Percentiles rank a stretch among this genome's conserved stretches.
Evolutionary conservation across 2,113 vertebrate genomes (phyloP).

Genomic region (Struthidea cinerea): DNA sequence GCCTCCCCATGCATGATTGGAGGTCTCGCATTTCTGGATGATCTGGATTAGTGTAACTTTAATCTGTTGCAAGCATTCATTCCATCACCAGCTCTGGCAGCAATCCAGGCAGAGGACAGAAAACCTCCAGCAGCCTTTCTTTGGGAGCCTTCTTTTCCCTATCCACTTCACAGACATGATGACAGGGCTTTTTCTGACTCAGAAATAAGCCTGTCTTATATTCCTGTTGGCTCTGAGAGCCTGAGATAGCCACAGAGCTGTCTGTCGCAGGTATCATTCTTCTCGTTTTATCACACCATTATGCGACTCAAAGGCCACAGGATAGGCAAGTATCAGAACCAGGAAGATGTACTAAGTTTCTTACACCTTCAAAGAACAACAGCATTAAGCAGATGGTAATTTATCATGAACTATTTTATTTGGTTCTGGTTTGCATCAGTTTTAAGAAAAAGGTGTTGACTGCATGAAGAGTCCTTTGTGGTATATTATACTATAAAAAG

Average conservation of each 20-base stretch:
- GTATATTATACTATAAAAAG: neutral
- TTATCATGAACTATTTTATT: neutral
- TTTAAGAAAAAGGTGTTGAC: neutral
- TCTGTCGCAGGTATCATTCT: neutral
- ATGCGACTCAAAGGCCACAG: neutral
- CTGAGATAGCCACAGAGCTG: neutral
- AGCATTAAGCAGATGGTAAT: neutral
- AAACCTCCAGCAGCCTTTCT: neutral
- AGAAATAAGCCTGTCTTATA: neutral
- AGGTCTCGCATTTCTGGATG: conserved; percentile 36
- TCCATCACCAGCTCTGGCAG: conserved; percentile 24
- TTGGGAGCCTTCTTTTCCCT: neutral
- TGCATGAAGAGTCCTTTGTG: neutral
- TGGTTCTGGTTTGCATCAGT: neutral
- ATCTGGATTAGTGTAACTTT: conserved; percentile 51
- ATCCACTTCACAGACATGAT: neutral
- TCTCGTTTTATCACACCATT: neutral
- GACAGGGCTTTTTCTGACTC: neutral
- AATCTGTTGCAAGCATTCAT: conserved; percentile 14
- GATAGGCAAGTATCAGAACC: neutral
- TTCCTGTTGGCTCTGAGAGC: neutral
- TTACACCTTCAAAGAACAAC: neutral
- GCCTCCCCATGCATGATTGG: neutral
- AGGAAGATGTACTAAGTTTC: neutral
- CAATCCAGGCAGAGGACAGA: conserved; percentile 20